phyloP scores from a whole-genome alignment of 2,888 invertebrate genomes.

The Troides aeacus region DNA sequence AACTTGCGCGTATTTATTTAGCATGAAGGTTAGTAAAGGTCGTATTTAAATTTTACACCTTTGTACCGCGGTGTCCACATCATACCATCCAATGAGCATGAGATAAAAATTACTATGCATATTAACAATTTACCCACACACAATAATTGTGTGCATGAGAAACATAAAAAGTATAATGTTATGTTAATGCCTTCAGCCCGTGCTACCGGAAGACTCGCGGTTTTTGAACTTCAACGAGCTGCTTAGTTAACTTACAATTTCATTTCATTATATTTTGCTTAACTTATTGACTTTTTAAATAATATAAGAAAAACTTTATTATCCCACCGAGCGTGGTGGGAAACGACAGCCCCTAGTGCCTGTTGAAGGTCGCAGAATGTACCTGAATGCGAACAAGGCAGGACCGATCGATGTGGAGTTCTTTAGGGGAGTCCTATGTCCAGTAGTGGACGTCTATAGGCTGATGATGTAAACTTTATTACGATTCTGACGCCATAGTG shows the following conservation, averaged over 20 bases:
- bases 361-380: too few relatives aligned
- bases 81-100: neutral
- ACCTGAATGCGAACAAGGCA: too few relatives aligned
- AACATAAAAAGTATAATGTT: neutral
- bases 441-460: too few relatives aligned
- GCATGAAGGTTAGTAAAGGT: neutral
- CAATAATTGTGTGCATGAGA: neutral
- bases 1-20: neutral
- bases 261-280: too few relatives aligned
- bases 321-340: too few relatives aligned
- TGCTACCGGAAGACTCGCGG: neutral
- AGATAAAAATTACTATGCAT: neutral
- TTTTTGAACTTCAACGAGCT: slow-evolving; percentile 8
- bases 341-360: too few relatives aligned
- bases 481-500: too few relatives aligned
- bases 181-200: slow-evolving; percentile 4
- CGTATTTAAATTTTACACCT: neutral
- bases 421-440: too few relatives aligned
- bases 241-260: neutral
- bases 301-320: too few relatives aligned
- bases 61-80: neutral
- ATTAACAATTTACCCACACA: neutral
- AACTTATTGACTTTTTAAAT: neutral
- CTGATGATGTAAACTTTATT: too few relatives aligned
- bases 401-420: too few relatives aligned